These are phyloP conservation scores for Epinephelus malabaricus DNA, from an alignment of 2,797 vertebrate species.

Conservation along the genomic window DNA sequence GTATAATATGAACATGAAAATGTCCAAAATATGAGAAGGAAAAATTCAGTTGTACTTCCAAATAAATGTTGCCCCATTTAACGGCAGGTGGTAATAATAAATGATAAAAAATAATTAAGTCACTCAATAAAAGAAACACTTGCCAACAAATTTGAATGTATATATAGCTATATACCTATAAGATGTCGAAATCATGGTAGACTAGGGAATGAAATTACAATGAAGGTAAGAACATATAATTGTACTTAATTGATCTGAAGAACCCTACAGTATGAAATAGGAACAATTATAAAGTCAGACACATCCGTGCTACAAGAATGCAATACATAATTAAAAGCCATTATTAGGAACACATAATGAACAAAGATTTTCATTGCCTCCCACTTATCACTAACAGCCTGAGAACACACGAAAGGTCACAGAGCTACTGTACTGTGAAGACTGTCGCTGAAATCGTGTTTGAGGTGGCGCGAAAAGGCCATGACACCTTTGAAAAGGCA, in stretches of 20 bases:
- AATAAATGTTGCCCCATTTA: no score
- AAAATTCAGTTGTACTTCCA: no score
- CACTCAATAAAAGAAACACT: no score
- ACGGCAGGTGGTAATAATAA: no score
- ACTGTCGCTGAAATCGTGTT: neutral
- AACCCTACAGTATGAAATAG: neutral
- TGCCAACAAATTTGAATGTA: no score
- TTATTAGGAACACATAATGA: conserved; percentile 16
- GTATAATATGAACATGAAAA: no score
- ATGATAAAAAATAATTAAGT: no score
- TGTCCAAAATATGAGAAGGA: no score
- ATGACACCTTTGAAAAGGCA: neutral
- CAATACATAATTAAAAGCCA: neutral
- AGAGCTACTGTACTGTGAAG: neutral
- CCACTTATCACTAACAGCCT: conserved; percentile 18
- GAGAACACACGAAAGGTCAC: conserved; percentile 38
- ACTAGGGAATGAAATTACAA: no score
- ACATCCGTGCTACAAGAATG: neutral
- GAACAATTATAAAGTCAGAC: neutral
- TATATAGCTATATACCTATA: no score
- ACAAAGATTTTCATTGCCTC: neutral
- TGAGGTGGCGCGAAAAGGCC: conserved; percentile 11
- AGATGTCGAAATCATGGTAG: no score
- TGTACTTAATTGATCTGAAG: neutral
- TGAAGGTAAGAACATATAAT: no score